Evolutionary conservation across 2,888 invertebrate genomes (phyloP).

Genomic region (Melipona bicolor): DNA sequence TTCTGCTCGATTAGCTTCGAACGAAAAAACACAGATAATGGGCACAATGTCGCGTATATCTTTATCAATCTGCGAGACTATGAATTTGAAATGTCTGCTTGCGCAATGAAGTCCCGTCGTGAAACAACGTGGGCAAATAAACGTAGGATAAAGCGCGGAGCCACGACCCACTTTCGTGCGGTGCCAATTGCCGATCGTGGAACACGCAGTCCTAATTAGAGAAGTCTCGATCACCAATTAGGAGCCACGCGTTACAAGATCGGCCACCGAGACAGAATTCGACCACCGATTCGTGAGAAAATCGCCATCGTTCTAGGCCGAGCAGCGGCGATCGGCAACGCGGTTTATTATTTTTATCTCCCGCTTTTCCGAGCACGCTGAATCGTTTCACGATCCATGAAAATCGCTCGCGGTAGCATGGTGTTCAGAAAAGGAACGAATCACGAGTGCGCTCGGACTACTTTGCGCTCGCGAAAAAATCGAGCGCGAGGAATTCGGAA

Average conservation of each 20-base stretch:
- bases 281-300: constrained; percentile 36
- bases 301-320: neutral
- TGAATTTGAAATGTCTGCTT: constrained; percentile 64
- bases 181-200: constrained; percentile 73
- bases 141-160: constrained; percentile 66
- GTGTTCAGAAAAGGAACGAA: constrained; percentile 38
- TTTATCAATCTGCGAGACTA: constrained; percentile 47
- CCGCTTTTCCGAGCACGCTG: constrained; percentile 23
- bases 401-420: constrained; percentile 37
- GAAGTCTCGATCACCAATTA: constrained; percentile 69
- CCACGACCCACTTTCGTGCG: constrained; percentile 74
- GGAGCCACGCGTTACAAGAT: constrained; percentile 47
- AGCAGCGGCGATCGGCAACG: too few relatives aligned
- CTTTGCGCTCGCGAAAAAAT: constrained; percentile 27
- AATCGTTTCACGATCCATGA: constrained; percentile 6
- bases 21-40: neutral
- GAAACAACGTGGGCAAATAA: constrained; percentile 37
- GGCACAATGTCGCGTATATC: constrained; percentile 1
- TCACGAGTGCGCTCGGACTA: constrained; percentile 20
- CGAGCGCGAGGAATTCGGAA: constrained; percentile 41
- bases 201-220: constrained; percentile 66
- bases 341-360: too few relatives aligned
- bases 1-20: neutral
- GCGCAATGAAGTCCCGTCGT: constrained; percentile 47
- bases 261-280: constrained; percentile 40